Base-by-base conservation (phyloP, 2,113 vertebrate species). In the Electrona antarctica region DNA sequence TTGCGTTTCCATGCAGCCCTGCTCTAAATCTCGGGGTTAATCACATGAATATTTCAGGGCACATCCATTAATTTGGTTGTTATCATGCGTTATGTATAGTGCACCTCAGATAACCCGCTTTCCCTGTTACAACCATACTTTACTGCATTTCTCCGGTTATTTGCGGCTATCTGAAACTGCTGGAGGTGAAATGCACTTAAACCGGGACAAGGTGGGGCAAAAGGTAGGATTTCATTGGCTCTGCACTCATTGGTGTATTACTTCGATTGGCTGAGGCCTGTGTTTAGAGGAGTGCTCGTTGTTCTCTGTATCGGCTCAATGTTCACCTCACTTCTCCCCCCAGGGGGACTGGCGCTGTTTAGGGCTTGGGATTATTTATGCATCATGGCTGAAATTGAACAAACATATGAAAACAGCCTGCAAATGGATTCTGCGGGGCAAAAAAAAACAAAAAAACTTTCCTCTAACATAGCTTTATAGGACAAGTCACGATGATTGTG, bases 41-140 rank as follows among this genome's bases (percentile, higher is more conserved):
- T 91, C 71, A 1, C 29, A 58, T 92, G 29, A 89, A 92, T 92
- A 82, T 87, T 91, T 90, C 6, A 92, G 64, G 70, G 89, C 83
- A 87, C 88, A 87, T 92, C 90, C 90, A 93, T 92, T 92, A 88
- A 93, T 93, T 85, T 86, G 69, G 86, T 90, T 92, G 90, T 91
- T 86, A 85, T 80, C 84, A 90, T 90, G 85, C 81, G 81, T 92
- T 89, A 91, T 92, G 89, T 88, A 90, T 89, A 91, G 78, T 70
- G 74, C 5, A 69, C 83, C 84, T 88, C 73, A 78, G 76, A 78
- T 87, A 88, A 89, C 85, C 85, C 41, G 68, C 59, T 63, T 64
- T 50, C 56, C 51, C 74, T 69, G 79, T 69, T 77, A 60, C 67
- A 56, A 63, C 64, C 74, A 50, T 85, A 76, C 79, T 87, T 84